phyloP scores from a whole-genome alignment of 2,888 invertebrate species.

The Globia sparganii region DNA sequence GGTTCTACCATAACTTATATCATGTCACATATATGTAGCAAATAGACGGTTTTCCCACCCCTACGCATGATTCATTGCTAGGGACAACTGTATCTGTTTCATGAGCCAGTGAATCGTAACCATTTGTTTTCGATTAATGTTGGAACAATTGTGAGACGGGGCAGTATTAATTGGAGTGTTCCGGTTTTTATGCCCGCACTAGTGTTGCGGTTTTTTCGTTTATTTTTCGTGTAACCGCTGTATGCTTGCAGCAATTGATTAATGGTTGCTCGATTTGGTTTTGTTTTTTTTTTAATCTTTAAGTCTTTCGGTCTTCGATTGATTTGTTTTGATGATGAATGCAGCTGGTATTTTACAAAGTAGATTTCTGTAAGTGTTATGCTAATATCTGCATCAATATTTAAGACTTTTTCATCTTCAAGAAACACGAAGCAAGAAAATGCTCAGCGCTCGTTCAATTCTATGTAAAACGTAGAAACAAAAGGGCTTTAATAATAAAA shows the following conservation, averaged over 20 bases:
- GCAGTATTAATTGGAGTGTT: slow-evolving; percentile 80
- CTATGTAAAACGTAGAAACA: slow-evolving; percentile 49
- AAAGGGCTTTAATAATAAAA: slow-evolving; percentile 62
- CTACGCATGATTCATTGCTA: slow-evolving; percentile 64
- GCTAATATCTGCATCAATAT: neutral
- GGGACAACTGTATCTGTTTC: slow-evolving; percentile 69
- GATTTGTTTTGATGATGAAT: slow-evolving; percentile 8
- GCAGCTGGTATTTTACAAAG: neutral
- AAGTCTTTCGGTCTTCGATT: slow-evolving; percentile 22
- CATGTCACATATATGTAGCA: slow-evolving; percentile 53
- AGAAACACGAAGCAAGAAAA: slow-evolving; percentile 32
- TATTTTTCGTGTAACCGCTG: slow-evolving; percentile 57
- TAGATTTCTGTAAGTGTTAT: neutral
- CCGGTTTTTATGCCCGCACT: slow-evolving; percentile 75
- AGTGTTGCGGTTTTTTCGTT: slow-evolving; percentile 47
- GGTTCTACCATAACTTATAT: slow-evolving; percentile 59
- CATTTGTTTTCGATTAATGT: slow-evolving; percentile 75
- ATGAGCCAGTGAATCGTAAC: slow-evolving; percentile 69
- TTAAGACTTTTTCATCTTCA: neutral
- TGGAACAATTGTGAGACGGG: slow-evolving; percentile 74
- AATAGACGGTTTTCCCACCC: slow-evolving; percentile 64
- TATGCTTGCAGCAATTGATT: slow-evolving; percentile 51
- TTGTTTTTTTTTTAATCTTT: slow-evolving; percentile 7
- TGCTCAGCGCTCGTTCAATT: slow-evolving; percentile 32
- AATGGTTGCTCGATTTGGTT: slow-evolving; percentile 33